Evolutionary conservation across 2,113 vertebrate species (phyloP).

Genomic region (Pteruthius melanotis): DNA sequence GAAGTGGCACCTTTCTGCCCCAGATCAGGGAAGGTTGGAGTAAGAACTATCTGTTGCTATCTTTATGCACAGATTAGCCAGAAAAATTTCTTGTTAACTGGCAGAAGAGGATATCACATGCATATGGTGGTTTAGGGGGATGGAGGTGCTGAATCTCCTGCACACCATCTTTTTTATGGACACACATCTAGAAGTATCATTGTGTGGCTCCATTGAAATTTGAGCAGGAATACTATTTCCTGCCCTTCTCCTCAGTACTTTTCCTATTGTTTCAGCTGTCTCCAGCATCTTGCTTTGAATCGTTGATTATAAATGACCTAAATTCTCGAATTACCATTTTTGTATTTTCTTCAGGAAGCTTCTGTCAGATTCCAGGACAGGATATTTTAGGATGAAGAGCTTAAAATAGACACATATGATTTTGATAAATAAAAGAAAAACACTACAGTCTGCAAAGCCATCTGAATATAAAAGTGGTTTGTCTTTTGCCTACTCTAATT

Average conservation of each 20-base stretch:
- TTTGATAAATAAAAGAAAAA: conserved; percentile 12
- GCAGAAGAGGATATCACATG: neutral
- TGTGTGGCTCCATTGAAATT: neutral
- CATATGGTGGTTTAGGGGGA: neutral
- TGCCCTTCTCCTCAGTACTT: neutral
- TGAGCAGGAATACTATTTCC: neutral
- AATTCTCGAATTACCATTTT: neutral
- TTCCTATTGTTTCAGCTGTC: conserved; percentile 19
- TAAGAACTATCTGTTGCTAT: neutral
- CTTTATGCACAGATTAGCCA: neutral
- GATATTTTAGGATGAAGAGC: conserved; percentile 6
- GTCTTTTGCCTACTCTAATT: conserved; percentile 37
- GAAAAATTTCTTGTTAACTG: neutral
- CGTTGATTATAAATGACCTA: neutral
- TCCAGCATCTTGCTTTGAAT: conserved; percentile 14
- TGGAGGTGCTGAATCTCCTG: neutral
- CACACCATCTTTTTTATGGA: neutral
- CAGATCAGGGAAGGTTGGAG: neutral
- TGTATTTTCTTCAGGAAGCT: conserved; percentile 5
- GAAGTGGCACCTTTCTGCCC: neutral
- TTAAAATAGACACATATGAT: conserved; percentile 14
- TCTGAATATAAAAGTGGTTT: neutral
- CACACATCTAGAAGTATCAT: neutral
- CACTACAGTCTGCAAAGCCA: neutral
- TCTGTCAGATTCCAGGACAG: neutral